Conservation (phyloP, 2,113 vertebrate species). For the Grantiella picta region DNA sequence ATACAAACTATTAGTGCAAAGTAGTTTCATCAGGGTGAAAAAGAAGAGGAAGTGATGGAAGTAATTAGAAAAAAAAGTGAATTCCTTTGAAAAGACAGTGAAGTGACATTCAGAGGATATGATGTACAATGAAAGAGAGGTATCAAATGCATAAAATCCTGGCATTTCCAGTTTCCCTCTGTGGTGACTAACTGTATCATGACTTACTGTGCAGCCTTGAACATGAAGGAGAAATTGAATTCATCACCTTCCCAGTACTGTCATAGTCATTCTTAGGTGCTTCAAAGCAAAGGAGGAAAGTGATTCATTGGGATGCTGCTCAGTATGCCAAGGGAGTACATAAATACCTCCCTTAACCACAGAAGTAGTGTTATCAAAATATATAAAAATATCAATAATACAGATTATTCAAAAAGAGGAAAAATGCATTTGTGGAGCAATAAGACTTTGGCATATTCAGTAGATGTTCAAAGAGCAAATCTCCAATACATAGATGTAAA, state of each 20-base stretch:
- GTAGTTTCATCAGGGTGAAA: neutral
- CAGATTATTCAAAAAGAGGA: neutral
- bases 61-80: neutral
- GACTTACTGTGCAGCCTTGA: neutral
- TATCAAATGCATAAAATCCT: neutral
- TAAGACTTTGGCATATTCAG: neutral
- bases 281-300: constrained; percentile 5
- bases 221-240: neutral
- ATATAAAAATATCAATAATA: neutral
- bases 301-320: neutral
- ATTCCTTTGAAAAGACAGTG: neutral
- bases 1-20: neutral
- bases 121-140: neutral
- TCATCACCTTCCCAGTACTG: neutral
- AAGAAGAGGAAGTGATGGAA: constrained; percentile 1
- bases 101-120: neutral
- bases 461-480: neutral
- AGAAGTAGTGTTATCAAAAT: neutral
- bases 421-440: neutral
- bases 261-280: neutral
- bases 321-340: neutral
- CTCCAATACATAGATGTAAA: neutral
- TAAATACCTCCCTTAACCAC: neutral
- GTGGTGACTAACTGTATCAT: neutral
- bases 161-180: neutral